Conservation (phyloP, 1,140 invertebrate species). For the Aporrectodea caliginosa region DNA sequence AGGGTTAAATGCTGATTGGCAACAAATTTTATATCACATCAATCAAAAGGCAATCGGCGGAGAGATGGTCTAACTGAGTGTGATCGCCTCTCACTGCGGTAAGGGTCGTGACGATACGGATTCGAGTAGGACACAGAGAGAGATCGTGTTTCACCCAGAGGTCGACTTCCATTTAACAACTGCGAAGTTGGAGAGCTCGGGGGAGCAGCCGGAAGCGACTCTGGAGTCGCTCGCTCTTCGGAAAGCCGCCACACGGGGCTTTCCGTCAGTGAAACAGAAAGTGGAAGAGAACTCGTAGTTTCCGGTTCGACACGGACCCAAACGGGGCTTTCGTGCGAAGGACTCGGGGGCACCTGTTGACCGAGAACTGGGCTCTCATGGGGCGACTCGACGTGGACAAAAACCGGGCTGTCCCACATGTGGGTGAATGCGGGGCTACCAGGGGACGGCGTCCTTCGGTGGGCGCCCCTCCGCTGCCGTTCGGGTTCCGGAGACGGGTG, state of each 20-base stretch:
- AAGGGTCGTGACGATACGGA: neutral
- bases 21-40: neutral
- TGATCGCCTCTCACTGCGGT: neutral
- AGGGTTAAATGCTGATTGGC: neutral
- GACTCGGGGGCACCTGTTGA: neutral
- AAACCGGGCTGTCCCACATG: conserved; percentile 16
- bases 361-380: conserved; percentile 15
- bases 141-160: neutral
- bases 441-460: neutral
- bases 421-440: neutral
- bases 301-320: neutral
- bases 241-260: neutral
- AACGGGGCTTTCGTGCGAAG: neutral
- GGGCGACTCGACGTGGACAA: conserved; percentile 20
- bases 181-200: neutral
- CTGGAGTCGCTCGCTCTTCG: neutral
- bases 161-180: neutral
- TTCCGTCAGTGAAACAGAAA: neutral
- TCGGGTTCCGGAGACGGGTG: neutral
- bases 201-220: neutral
- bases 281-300: neutral
- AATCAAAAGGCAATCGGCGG: neutral
- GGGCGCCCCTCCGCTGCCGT: neutral
- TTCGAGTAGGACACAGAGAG: neutral
- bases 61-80: neutral